Evolutionary conservation across 2,797 vertebrate species (phyloP), one percentile per base, ranked within the genome.

Genomic region (Corythornis leucogaster): DNA sequence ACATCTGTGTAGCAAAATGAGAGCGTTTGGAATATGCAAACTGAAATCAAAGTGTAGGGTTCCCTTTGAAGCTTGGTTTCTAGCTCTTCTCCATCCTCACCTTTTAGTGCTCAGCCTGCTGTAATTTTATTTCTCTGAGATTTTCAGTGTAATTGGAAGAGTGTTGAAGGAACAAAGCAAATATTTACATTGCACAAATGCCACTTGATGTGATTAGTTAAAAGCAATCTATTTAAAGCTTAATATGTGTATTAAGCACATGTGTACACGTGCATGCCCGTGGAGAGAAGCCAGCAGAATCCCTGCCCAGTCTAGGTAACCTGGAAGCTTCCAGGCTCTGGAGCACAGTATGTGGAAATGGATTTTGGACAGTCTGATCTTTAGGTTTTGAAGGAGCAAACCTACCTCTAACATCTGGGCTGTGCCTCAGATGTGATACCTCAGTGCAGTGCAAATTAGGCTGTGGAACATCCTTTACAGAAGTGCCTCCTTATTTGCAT

Each of bases 121-220:
- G 51, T 88, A 93, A 94, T 91, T 90, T 82, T 42, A 84, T 91
- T 95, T 94, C 58, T 67, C 61, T 83, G 87, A 86, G 63, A 84
- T 46, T 87, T 86, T 84, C 71, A 31, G 55, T 33, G 89, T 96
- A 95, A 96, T 92, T 95, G 95, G 93, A 92, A 76, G 89, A 75
- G 48, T 43, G 61, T 76, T 87, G 74, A 62, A 96, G 89, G 94
- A 95, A 95, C 92, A 97, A 94, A 95, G 91, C 89, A 96, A 94
- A 95, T 97, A 94, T 97, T 96, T 96, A 93, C 77, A 22, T 55
- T 71, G 89, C 66, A 78, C 28, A 33, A 91, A 91, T 70, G 84
- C 89, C 80, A 77, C 70, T 95, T 82, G 87, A 95, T 91, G 79
- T 92, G 87, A 94, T 94, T 91, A 96, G 93, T 87, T 92, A 93